A percentile compares a stretch with the other conserved stretches of the same genome.
Conservation (phyloP, 2,888 invertebrate species). For the Polyommatus iphigenia region DNA sequence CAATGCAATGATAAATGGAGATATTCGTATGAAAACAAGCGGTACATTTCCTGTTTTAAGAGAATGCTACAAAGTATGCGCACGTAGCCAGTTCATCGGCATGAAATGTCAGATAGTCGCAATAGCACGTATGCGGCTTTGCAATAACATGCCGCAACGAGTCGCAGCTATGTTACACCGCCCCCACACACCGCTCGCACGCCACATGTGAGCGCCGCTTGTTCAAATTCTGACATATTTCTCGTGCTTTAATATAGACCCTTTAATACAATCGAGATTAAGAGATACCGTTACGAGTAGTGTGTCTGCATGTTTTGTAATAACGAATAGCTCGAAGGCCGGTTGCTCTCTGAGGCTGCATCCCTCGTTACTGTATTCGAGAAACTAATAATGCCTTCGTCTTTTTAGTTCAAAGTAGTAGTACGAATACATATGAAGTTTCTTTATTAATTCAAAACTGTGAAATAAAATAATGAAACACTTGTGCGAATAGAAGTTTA, state of each 20-base stretch:
- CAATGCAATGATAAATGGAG: conserved; percentile 33
- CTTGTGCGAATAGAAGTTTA: too few species aligned
- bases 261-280: conserved; percentile 32
- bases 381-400: too few species aligned
- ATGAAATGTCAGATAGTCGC: conserved; percentile 77
- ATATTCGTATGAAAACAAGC: conserved; percentile 41
- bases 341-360: background rate
- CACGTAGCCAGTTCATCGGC: conserved; percentile 72
- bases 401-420: too few species aligned
- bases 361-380: background rate
- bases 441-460: too few species aligned
- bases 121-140: conserved; percentile 71
- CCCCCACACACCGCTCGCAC: conserved; percentile 42
- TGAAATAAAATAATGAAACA: too few species aligned
- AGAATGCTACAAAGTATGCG: conserved; percentile 62
- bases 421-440: too few species aligned
- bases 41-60: conserved; percentile 56
- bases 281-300: background rate
- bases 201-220: conserved; percentile 65
- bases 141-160: conserved; percentile 79
- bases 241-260: conserved; percentile 59
- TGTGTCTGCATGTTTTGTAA: background rate
- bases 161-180: conserved; percentile 75
- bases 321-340: background rate
- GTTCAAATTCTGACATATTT: conserved; percentile 75